A percentile compares a stretch with the other conserved stretches of the same genome.
Conservation (phyloP, 2,113 vertebrate genomes). For the Actenoides hombroni region DNA sequence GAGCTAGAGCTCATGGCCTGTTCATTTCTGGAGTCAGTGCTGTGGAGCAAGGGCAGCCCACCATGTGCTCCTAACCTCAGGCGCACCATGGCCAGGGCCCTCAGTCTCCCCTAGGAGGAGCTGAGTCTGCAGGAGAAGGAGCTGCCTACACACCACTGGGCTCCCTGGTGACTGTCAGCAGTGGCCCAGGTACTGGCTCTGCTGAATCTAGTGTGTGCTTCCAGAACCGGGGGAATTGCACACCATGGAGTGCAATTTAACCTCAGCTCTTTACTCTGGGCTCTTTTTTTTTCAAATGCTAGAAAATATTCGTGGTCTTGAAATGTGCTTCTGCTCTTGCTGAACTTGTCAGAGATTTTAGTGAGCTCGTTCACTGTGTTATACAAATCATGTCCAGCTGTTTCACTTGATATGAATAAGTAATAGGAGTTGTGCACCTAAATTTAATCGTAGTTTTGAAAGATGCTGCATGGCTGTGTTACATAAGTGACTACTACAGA, state of each 20-base stretch:
- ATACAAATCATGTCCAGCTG: neutral
- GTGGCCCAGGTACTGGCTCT: too few relatives aligned
- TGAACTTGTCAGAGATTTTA: neutral
- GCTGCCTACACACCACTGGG: neutral
- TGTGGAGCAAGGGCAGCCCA: neutral
- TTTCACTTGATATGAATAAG: neutral
- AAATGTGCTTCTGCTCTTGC: neutral
- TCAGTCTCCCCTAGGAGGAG: neutral
- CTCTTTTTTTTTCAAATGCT: neutral
- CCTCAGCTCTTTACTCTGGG: neutral
- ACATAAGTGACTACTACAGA: neutral
- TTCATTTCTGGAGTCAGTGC: neutral
- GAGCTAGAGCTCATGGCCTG: neutral
- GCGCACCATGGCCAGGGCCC: neutral
- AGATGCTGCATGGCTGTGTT: neutral
- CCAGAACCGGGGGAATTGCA: neutral
- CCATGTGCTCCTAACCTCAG: accelerated
- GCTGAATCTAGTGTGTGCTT: neutral
- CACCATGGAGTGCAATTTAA: neutral
- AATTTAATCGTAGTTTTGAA: neutral
- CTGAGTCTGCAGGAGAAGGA: neutral
- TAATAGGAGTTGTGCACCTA: neutral
- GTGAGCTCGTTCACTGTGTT: neutral
- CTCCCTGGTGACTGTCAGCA: neutral
- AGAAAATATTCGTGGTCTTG: neutral